A percentile compares a stretch with the other conserved stretches of the same genome.
Conservation (phyloP, 53 echinoderm and acorn worm genomes). For the Stichopus horrens region DNA sequence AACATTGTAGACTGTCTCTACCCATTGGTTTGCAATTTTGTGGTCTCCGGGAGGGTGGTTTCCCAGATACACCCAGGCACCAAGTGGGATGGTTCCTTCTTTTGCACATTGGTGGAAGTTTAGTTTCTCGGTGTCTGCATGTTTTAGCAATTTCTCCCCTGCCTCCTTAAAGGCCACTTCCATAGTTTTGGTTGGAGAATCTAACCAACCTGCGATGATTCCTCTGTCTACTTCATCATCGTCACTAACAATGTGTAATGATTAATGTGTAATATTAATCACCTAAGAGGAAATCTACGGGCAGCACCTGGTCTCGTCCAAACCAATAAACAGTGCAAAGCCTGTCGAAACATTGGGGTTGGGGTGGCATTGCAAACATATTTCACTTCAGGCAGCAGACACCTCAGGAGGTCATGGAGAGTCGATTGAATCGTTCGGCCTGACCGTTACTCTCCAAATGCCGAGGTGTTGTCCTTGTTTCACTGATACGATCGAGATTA, state of each 20-base stretch:
- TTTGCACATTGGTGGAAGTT: background rate
- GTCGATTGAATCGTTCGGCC: no score
- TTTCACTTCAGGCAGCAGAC: background rate
- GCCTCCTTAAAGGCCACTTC: background rate
- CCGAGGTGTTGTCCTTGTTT: no score
- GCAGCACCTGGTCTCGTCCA: background rate
- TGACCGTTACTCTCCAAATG: no score
- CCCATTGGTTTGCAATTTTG: slow-evolving; percentile 10
- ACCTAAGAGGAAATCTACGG: background rate
- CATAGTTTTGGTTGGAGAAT: background rate
- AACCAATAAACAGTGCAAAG: background rate
- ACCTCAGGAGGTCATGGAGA: background rate
- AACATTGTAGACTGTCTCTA: background rate
- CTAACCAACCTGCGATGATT: background rate
- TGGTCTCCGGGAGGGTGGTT: background rate
- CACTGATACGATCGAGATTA: no score
- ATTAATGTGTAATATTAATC: no score
- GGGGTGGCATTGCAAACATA: background rate
- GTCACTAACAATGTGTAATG: no score
- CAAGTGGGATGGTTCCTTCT: background rate
- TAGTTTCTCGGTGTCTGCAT: background rate
- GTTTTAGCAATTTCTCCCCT: background rate
- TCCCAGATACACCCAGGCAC: background rate
- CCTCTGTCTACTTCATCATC: no score
- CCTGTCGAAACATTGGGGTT: background rate